Evolutionary conservation across 1,140 invertebrate genomes (phyloP), one percentile per base, ranked within the genome.

Genomic region (Piezodorus guildinii): DNA sequence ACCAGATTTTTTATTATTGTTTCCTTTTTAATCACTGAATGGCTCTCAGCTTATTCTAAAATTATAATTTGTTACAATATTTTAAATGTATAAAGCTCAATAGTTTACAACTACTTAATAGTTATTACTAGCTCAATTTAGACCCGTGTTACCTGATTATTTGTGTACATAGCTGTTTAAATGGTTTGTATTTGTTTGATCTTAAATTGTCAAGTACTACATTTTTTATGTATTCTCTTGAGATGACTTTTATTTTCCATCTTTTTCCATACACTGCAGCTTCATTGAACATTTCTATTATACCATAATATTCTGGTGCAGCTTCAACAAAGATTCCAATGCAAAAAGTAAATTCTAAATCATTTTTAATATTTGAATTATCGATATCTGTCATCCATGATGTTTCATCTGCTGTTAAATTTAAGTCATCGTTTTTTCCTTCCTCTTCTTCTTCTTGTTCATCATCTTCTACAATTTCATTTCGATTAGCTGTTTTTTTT

Each of bases 281-380:
- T 56, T 56, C 52, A 25, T 21, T 56, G 15, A 56, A 56, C 23
- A 56, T 23, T 56, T 56, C 52, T 15, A 56, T 23, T 56, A 56
- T 23, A 25, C 52, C 52, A 56, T 56, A 56, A 56, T 23, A 56
- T 56, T 56, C 23, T 3, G 52, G 15, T 1, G 52, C 6, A 25
- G 52, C 17, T 56, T 56, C 52, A 8, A 56, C 23, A 25, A 56
- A 56, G 9, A 56, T 23, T 23, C 19, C 23, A 25, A 56, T 25
- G 23, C 23, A 25, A 23, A 19, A 56, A 21, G 17, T 56, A 25
- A 56, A 56, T 23, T 56, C 52, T 15, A 25, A 15, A 56, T 27
- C 52, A 27, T 23, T 25, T 23, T 19, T 56, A 16, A 56, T 23
- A 56, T 56, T 25, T 23, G 23, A 21, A 23, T 25, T 21, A 8